Percentiles rank a stretch among this genome's conserved stretches.
These are phyloP conservation scores for Romanomermis culicivorax DNA, from an alignment of 2,888 invertebrate species.

Conservation along the genomic window DNA sequence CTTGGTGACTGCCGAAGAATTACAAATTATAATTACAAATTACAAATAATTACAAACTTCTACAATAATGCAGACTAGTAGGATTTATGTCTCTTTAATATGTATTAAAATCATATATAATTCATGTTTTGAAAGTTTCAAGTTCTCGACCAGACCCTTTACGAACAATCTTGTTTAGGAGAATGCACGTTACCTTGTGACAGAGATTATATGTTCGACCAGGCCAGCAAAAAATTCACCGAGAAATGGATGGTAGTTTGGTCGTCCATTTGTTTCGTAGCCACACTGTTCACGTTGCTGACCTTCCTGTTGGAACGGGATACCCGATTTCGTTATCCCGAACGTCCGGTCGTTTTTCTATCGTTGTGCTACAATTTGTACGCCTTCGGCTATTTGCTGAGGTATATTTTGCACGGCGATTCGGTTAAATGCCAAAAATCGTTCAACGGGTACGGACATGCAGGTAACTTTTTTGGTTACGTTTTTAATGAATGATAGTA, in stretches of 20 bases:
- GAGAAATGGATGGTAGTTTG: constrained; percentile 71
- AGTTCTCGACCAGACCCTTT: too few species aligned
- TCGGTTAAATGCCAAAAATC: constrained; percentile 4
- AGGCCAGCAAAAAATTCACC: constrained; percentile 15
- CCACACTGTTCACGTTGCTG: constrained; percentile 54
- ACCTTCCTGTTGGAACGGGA: constrained; percentile 83
- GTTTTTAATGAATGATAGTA: too few species aligned
- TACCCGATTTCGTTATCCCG: constrained; percentile 88
- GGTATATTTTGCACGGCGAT: constrained; percentile 33
- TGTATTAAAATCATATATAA: too few species aligned
- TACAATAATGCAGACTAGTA: too few species aligned
- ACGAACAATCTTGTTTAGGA: too few species aligned
- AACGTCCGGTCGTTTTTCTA: constrained; percentile 85
- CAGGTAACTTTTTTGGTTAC: constrained; percentile 10
- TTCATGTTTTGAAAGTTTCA: too few species aligned
- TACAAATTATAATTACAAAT: too few species aligned
- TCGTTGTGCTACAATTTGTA: constrained; percentile 88
- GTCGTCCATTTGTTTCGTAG: constrained; percentile 66
- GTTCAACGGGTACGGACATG: too few species aligned
- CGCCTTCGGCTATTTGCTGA: constrained; percentile 62
- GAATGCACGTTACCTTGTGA: background rate
- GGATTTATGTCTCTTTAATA: too few species aligned
- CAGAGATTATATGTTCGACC: background rate
- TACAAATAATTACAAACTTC: too few species aligned
- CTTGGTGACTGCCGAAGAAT: too few species aligned